Percentiles rank a stretch among this genome's conserved stretches.
These are phyloP conservation scores for Ectemnius cavifrons DNA, from an alignment of 2,888 invertebrate genomes.

Conservation along the genomic window DNA sequence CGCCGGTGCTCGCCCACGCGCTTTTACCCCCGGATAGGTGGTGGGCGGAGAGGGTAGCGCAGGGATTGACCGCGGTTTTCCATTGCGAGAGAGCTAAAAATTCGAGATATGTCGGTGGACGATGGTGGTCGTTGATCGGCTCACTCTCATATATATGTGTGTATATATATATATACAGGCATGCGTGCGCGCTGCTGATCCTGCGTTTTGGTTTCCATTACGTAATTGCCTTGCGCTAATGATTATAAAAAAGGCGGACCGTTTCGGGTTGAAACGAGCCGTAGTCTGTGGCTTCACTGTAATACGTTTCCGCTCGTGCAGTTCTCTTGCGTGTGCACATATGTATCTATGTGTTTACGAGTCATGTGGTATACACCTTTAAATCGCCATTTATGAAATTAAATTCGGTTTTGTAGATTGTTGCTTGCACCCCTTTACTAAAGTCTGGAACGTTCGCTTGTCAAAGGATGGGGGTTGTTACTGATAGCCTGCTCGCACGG, in stretches of 20 bases:
- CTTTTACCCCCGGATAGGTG: constrained; percentile 44
- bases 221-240: constrained; percentile 54
- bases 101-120: constrained; percentile 51
- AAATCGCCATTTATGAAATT: constrained; percentile 66
- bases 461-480: too few species aligned
- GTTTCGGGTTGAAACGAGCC: too few species aligned
- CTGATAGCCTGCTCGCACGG: too few species aligned
- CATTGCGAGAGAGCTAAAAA: constrained; percentile 1
- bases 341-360: constrained; percentile 32
- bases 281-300: too few species aligned
- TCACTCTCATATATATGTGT: neutral
- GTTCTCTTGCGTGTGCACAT: too few species aligned
- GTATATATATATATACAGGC: neutral
- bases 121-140: constrained; percentile 41
- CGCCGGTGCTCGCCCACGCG: constrained; percentile 30
- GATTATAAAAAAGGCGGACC: neutral
- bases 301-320: too few species aligned
- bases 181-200: neutral
- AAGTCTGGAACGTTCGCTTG: too few species aligned
- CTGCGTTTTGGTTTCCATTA: constrained; percentile 47
- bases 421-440: constrained; percentile 7
- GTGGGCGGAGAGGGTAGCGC: constrained; percentile 18
- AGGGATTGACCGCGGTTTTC: constrained; percentile 16
- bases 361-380: constrained; percentile 31
- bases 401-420: constrained; percentile 52